Base-by-base conservation (phyloP, 92 coral and sea anemone species). In the Paragorgia papillata region DNA sequence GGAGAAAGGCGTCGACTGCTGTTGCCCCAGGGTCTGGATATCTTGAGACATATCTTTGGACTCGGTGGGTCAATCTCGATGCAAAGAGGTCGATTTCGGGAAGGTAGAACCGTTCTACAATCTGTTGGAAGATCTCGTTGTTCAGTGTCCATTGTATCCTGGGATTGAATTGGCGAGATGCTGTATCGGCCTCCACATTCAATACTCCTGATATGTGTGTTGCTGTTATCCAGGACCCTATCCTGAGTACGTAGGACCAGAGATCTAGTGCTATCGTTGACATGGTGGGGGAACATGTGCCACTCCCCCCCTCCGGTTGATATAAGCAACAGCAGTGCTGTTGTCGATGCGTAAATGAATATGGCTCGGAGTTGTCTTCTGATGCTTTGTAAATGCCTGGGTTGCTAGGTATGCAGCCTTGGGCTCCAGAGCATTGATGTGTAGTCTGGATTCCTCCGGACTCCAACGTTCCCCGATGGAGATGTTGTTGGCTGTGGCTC, bases 51-150 rank as follows among this genome's bases (percentile, higher is more conserved):
- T 86, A 86, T 40, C 17, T 27, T 33, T 76, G 82, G 19, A 80
- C 48, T 41, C 80, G 83, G 57, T 87, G 82, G 28, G 76, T 87
- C 27, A 83, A 34, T 14, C 73, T 32, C 3, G 87, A 78, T 7
- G 88, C 91, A 74, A 83, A 87, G 32, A 83, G 91, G 68, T 87
- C 85, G 37, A 87, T 66, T 33, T 71, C 61, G n/a, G 85, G 90
- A 30, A 37, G 9, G 71, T 82, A 83, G 37, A 82, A 70, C n/a
- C 73, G 27, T 21, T 62, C 70, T 1, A 64, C 37, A 3, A 18
- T 60, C 34, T 53, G 50, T 55, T 43, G 76, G 56, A 87, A 83
- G 25, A 41, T 21, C 6, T 59, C 32, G 54, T 22, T 18, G 59
- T 55, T 46, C 55, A 77, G 74, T 22, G 83, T 35, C 88, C 88